phyloP scores from a whole-genome alignment of 2,797 vertebrate genomes.

The Amphiprion clarkii region DNA sequence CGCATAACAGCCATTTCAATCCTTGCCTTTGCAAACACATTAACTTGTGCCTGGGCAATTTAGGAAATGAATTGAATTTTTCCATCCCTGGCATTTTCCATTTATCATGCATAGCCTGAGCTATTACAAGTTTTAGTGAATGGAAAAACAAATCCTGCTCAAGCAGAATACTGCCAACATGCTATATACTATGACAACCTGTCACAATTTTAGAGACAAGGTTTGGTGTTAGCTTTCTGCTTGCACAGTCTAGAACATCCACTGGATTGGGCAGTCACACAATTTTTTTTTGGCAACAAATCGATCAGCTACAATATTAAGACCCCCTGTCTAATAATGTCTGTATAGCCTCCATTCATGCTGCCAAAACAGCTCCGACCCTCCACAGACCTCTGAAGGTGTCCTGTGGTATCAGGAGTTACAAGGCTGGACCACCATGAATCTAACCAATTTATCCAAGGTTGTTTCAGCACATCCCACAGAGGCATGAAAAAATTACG shows the following conservation, averaged over 20 bases:
- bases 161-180: neutral
- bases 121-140: conserved; percentile 18
- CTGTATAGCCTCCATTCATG: no score
- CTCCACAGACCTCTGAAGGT: no score
- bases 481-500: no score
- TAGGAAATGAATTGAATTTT: conserved; percentile 46
- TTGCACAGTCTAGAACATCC: neutral
- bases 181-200: neutral
- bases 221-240: neutral
- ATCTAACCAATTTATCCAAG: no score
- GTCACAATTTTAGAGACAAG: neutral
- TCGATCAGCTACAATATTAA: no score
- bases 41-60: conserved; percentile 10
- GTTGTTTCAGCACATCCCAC: no score
- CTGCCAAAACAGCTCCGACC: no score
- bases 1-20: conserved; percentile 38
- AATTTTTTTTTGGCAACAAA: no score
- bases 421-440: no score
- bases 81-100: conserved; percentile 50
- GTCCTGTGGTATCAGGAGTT: no score
- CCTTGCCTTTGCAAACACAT: conserved; percentile 41
- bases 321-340: no score
- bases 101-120: conserved; percentile 37
- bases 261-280: neutral
- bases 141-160: conserved; percentile 26